Evolutionary conservation across 2,113 vertebrate genomes (phyloP), one percentile per base, ranked within the genome.

Genomic region (Pluvialis apricaria): DNA sequence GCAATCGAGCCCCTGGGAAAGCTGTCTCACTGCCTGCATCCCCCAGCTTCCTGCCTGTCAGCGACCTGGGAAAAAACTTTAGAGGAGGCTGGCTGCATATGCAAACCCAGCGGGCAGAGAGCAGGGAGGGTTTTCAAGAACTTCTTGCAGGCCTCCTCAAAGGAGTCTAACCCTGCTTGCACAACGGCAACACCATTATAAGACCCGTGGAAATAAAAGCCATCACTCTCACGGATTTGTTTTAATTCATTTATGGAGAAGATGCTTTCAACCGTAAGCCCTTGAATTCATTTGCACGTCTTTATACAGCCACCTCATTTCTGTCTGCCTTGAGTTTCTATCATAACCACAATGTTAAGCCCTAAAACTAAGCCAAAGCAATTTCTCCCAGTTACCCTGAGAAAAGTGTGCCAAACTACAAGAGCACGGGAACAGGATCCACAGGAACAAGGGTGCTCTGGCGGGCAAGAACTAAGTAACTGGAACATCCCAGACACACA

Each of bases 31-130:
- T 64, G 80, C 79, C 79, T 47, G 90, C 96, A 83, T 20, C 92
- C 96, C 94, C 93, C 88, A 68, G 2, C 88, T 97, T 95, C 96
- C 96, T 94, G 88, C 93, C 89, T 86, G 94, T 78, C 92, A 66
- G 85, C 66, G 57, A 68, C 84, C 84, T 85, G 93, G 93, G 84
- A 66, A 92, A 88, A 36, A 42, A 9, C 88, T 80, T 80, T 3
- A 66, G 65, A 1, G 0, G 2, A 21, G 51, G 52, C 61, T 64
- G 65, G n/a, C 78, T 91, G 78, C 38, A 8, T 0, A 6, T 4
- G 5, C 58, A 61, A 55, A 75, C 4, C 32, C 51, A 4, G 68
- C 0, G 0, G 29, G 75, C 26, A 19, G 47, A 7, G 44, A 70
- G 69, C 60, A 54, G 54, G 36, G 55, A 78, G 51, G 40, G 49